Base-by-base conservation (phyloP, 2,113 vertebrate species). In the Lagopus muta region DNA sequence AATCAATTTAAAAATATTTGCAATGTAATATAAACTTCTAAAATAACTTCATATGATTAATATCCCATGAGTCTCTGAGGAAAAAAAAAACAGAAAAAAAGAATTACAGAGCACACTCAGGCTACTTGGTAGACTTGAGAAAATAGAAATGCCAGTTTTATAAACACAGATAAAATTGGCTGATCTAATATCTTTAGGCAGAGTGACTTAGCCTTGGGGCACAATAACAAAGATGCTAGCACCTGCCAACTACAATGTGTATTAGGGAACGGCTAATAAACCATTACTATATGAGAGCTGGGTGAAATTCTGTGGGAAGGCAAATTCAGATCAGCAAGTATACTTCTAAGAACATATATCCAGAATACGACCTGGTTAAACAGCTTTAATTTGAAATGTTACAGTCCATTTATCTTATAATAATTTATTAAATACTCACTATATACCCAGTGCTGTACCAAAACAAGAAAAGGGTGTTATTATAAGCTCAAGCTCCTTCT, bases 201-300 rank as follows among this genome's bases (percentile, higher is more conserved):
- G 77, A 95, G 72, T 85, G 88, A 60, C 81, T 94, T 94, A 82
- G 85, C 86, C 91, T 86, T 94, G 81, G 74, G 89, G 81, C 86
- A 92, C 57, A 77, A 70, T 50, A 88, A 95, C 81, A 93, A 80
- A 85, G 71, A 73, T 43, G 85, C 83, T 45, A 66, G 88, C 74
- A 70, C 50, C 88, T 90, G 72, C 83, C 95, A 92, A 55, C 86
- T 86, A 61, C 45, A 88, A 43, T 65, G 81, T 32, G 28, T 88
- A 92, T 84, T 86, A 67, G 78, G 38, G 43, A 95, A 92, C 54
- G 36, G 65, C 79, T 93, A 95, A 94, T 88, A 70, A 89, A 66
- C 43, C 65, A n/a, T 32, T 50, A 73, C 32, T 32, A 24, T 43
- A 0, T 30, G 50, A 94, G 72, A 77, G 13, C n/a, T 66, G 47